Evolutionary conservation across 2,888 invertebrate genomes (phyloP), one percentile per base, ranked within the genome.

Genomic region (Parnassius orleans): DNA sequence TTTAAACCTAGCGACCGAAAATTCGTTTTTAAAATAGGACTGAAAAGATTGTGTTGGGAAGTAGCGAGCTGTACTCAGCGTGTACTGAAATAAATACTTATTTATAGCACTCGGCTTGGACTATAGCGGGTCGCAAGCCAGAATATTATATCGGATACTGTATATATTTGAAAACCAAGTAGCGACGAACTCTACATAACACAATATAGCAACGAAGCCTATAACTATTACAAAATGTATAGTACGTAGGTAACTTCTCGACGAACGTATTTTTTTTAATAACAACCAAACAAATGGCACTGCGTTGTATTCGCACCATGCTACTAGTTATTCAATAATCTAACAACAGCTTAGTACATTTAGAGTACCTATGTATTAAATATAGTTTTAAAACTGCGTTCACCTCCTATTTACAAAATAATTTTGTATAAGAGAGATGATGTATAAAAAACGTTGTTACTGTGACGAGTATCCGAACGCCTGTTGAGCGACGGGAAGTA

Each of bases 241-340:
- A 76, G 74, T 73, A 73, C 74, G 72, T 74, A 78, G 83, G 87
- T 84, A 86, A 87, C 87, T 86, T 80, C 79, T 80, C 79, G 78
- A 82, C 80, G 81, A 84, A 78, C 75, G 77, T 79, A 78, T 78
- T 75, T 81, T 79, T 33, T 7, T 84, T 82, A 84, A 82, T 78
- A 86, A 89, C 90, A 90, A 90, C 88, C 87, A 77, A 88, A 86
- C 72, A 81, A 78, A 90, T 90, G 90, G 90, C 91, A 90, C 90
- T 89, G 77, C 76, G 80, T 77, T 74, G 75, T 77, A 79, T 78
- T 82, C 83, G 90, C 90, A 90, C 90, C 68, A 65, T 66, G 61
- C 51, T 52, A 63, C 46, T 52, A 47, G 55, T 56, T 53, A 63
- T 56, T 50, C 57, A 62, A 53, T 55, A 53, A 54, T 57, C 60